Conservation (phyloP, 2,113 vertebrate species). For the Muscicapa adusta region DNA sequence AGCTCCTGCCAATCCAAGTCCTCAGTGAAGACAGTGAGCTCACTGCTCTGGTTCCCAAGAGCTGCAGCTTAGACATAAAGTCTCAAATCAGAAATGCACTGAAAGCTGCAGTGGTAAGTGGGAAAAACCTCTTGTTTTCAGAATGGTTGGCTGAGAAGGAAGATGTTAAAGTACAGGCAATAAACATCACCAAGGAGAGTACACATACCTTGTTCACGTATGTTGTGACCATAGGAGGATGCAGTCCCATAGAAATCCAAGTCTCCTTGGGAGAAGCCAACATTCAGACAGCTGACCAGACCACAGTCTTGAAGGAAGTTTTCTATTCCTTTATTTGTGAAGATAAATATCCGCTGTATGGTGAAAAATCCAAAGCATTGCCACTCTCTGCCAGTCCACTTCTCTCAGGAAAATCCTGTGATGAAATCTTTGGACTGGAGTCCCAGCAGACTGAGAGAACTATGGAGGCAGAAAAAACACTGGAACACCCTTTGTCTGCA, state of each 20-base stretch:
- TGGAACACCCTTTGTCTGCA: conserved; percentile 68
- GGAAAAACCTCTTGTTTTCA: conserved; percentile 75
- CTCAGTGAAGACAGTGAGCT: conserved; percentile 77
- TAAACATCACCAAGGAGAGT: conserved; percentile 73
- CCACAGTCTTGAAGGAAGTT: conserved; percentile 76
- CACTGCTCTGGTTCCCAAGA: conserved; percentile 63
- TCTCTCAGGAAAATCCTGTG: neutral
- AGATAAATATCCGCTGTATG: conserved; percentile 72
- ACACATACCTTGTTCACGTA: conserved; percentile 70
- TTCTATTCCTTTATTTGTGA: conserved; percentile 81
- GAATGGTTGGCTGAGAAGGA: conserved; percentile 75
- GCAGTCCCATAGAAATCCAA: conserved; percentile 75
- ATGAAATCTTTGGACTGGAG: conserved; percentile 45
- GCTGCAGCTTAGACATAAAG: conserved; percentile 67
- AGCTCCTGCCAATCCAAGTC: conserved; percentile 59
- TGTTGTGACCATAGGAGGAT: conserved; percentile 74
- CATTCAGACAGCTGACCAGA: conserved; percentile 77
- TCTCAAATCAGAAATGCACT: conserved; percentile 77
- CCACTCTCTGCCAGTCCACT: neutral
- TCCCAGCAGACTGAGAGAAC: conserved; percentile 52
- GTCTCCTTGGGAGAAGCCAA: conserved; percentile 76
- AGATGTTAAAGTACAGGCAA: conserved; percentile 70
- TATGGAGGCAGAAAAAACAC: conserved; percentile 64
- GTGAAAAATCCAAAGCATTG: conserved; percentile 65
- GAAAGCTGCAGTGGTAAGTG: conserved; percentile 74